Percentiles rank a stretch among this genome's conserved stretches.
These are phyloP conservation scores for Parthenolecanium corni DNA, from an alignment of 2,888 invertebrate genomes.

Conservation along the genomic window DNA sequence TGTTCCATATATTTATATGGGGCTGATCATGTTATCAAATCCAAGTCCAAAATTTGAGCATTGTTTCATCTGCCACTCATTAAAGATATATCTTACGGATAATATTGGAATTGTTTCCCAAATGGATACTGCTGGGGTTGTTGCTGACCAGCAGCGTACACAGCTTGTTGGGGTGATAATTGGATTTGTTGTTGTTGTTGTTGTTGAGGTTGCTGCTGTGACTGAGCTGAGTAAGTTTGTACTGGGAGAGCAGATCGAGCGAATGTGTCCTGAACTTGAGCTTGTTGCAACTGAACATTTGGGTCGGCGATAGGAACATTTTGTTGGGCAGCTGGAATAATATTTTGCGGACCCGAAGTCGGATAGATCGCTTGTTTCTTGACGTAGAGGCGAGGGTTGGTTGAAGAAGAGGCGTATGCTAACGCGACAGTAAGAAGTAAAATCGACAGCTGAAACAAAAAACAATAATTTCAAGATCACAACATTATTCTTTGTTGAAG, in stretches of 20 bases:
- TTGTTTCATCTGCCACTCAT: too few relatives aligned
- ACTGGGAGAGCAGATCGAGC: too few relatives aligned
- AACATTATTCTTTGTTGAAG: too few relatives aligned
- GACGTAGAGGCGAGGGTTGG: neutral
- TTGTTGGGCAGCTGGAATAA: neutral
- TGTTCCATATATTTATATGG: too few relatives aligned
- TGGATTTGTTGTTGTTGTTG: neutral
- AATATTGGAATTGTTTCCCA: conserved; percentile 13
- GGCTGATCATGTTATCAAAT: too few relatives aligned
- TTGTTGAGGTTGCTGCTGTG: neutral
- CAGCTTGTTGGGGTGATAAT: neutral
- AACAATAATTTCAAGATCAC: neutral
- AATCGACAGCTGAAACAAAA: neutral
- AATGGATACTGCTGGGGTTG: conserved; percentile 1
- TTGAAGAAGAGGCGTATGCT: neutral
- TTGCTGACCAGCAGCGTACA: neutral
- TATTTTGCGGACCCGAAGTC: neutral
- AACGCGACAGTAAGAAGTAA: neutral
- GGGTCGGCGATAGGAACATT: too few relatives aligned
- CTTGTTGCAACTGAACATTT: too few relatives aligned
- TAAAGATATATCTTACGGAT: conserved; percentile 17
- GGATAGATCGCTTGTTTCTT: neutral
- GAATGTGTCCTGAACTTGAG: too few relatives aligned
- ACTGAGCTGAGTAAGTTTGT: neutral
- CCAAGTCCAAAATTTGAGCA: too few relatives aligned